Evolutionary conservation across 2,113 vertebrate species (phyloP).

Genomic region (Morone saxatilis): DNA sequence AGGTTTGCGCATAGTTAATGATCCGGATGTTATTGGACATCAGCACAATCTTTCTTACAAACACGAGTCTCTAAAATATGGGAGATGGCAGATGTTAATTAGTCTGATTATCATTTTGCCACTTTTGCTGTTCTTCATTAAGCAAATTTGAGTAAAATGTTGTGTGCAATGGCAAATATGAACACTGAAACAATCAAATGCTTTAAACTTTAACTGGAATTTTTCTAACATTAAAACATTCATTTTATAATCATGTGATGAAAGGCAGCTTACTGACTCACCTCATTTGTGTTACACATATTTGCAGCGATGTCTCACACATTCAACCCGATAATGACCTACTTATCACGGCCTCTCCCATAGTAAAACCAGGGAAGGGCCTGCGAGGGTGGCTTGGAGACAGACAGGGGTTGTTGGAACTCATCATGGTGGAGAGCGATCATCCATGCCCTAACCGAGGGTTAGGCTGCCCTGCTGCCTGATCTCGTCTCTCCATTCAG

Average conservation of each 20-base stretch:
- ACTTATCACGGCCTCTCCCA: conserved; percentile 27
- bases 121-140: neutral
- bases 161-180: conserved; percentile 3
- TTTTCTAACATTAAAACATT: neutral
- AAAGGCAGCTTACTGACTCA: conserved; percentile 6
- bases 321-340: conserved; percentile 43
- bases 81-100: neutral
- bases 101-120: conserved; percentile 3
- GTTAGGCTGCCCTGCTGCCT: conserved; percentile 18
- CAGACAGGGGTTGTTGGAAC: conserved; percentile 48
- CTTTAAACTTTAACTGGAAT: neutral
- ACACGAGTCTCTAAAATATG: neutral
- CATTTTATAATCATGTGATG: neutral
- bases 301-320: conserved; percentile 47
- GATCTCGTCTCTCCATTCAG: conserved; percentile 32
- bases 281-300: conserved; percentile 22
- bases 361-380: conserved; percentile 10
- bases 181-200: neutral
- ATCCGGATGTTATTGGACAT: neutral
- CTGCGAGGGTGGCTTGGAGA: conserved; percentile 61
- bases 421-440: conserved; percentile 45
- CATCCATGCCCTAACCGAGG: conserved; percentile 30
- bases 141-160: neutral
- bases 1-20: neutral
- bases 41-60: neutral